phyloP scores from a whole-genome alignment of 2,797 vertebrate species.

The Hydrolagus colliei region DNA sequence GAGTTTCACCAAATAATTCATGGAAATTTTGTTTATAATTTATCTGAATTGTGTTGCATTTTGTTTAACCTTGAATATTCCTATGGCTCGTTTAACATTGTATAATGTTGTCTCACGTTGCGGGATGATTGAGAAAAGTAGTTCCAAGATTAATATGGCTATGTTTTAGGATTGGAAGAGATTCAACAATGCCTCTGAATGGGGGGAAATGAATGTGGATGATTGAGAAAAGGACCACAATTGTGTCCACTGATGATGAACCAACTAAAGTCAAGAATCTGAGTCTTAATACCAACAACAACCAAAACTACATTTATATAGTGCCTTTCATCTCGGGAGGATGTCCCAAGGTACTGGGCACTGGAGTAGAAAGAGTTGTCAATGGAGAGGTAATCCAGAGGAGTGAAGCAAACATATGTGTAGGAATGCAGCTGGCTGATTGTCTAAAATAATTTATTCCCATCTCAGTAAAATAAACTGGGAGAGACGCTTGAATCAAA shows the following conservation, averaged over 20 bases:
- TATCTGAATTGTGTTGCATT: no score
- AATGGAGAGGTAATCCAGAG: neutral
- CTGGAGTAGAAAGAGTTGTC: neutral
- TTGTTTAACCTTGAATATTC: no score
- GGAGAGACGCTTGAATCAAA: neutral
- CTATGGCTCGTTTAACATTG: no score
- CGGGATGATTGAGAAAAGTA: neutral
- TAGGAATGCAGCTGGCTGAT: neutral
- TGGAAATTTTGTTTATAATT: no score
- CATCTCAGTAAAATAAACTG: neutral
- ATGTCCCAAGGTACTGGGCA: no score
- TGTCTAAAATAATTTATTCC: neutral
- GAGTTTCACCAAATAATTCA: no score
- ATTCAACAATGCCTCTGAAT: neutral
- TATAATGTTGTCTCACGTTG: no score
- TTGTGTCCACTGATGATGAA: neutral
- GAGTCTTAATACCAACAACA: neutral
- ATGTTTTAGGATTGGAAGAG: neutral
- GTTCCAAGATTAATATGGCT: neutral
- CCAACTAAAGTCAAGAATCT: neutral
- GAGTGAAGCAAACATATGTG: no score
- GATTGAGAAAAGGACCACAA: neutral
- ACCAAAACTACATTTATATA: no score
- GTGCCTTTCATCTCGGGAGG: no score
- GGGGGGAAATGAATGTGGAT: neutral